phyloP scores from a whole-genome alignment of 2,888 invertebrate genomes.

The Philereme transversata region DNA sequence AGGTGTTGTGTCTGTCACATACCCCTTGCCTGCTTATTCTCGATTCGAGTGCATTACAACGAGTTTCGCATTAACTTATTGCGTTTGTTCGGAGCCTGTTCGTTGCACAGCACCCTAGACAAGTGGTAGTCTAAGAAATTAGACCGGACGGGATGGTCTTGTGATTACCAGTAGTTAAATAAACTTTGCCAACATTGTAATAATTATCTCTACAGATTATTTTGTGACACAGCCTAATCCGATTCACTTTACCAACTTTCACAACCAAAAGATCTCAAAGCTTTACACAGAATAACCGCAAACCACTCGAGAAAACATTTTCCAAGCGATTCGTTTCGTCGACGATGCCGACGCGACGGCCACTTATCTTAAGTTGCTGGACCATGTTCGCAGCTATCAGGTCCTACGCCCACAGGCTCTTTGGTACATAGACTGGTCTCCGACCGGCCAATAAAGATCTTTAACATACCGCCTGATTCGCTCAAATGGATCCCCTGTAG shows the following conservation, averaged over 20 bases:
- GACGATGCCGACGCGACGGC: slow-evolving; percentile 2
- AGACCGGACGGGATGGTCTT: too few species aligned
- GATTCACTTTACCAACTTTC: too few species aligned
- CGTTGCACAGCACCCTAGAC: slow-evolving; percentile 14
- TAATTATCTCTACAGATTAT: too few species aligned
- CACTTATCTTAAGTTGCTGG: slow-evolving; percentile 11
- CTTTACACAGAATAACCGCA: too few species aligned
- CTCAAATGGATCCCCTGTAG: slow-evolving; percentile 36
- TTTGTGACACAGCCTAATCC: too few species aligned
- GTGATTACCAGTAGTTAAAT: too few species aligned
- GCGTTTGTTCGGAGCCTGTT: slow-evolving; percentile 29
- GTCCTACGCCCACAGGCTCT: slow-evolving; percentile 45
- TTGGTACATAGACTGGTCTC: slow-evolving; percentile 44
- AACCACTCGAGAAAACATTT: not conserved
- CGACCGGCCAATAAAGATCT: slow-evolving; percentile 40
- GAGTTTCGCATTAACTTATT: slow-evolving; percentile 37
- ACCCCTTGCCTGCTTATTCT: slow-evolving; percentile 26
- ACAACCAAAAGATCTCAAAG: too few species aligned
- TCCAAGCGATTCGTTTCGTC: not conserved
- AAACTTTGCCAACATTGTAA: too few species aligned
- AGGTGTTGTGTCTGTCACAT: slow-evolving; percentile 6
- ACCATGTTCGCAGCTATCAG: slow-evolving; percentile 34
- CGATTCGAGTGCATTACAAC: slow-evolving; percentile 31
- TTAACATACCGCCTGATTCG: slow-evolving; percentile 36
- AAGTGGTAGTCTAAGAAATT: not conserved